Conservation (phyloP, 2,113 vertebrate genomes). For the Tetrax tetrax region DNA sequence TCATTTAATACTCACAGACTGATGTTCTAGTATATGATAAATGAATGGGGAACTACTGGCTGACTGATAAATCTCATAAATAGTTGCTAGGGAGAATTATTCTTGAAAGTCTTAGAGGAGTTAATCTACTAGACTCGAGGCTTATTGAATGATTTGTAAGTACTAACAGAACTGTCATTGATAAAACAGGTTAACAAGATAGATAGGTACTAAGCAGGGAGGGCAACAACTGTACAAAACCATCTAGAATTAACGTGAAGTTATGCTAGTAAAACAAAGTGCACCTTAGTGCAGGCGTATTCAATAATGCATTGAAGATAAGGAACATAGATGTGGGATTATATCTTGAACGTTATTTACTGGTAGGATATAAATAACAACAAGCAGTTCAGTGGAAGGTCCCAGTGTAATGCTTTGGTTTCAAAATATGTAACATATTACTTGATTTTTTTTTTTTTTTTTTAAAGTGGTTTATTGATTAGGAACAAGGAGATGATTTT, state of each 20-base stretch:
- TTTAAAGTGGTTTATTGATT: not conserved
- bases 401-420: not conserved
- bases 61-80: not conserved
- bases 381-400: not conserved
- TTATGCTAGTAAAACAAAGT: not conserved
- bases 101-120: not conserved
- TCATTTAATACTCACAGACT: not conserved
- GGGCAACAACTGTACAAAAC: not conserved
- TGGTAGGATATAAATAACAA: not conserved
- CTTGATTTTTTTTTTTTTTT: not conserved
- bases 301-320: not conserved
- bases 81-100: not conserved
- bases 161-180: not conserved
- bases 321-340: not conserved
- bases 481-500: not conserved
- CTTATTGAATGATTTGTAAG: not conserved
- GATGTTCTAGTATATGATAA: not conserved
- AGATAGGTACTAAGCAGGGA: not conserved
- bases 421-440: not conserved
- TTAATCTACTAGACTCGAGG: fast-evolving
- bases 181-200: not conserved
- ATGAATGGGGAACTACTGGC: not conserved
- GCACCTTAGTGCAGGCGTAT: not conserved
- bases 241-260: not conserved
- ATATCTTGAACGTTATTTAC: not conserved